phyloP scores from a whole-genome alignment of 2,797 vertebrate genomes.

The Brachyalestes nurse region DNA sequence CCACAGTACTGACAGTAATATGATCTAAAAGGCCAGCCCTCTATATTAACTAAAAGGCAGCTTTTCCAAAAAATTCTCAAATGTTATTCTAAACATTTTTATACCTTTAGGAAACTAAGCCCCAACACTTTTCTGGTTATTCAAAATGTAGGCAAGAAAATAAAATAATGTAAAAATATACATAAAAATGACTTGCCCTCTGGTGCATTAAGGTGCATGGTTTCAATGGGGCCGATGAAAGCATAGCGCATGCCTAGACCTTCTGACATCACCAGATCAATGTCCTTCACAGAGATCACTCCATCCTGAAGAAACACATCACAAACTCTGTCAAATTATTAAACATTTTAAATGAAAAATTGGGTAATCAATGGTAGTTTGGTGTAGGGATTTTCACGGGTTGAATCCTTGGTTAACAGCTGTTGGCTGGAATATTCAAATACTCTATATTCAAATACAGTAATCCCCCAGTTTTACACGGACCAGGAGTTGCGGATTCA shows the following conservation, averaged over 20 bases:
- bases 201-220: conserved; percentile 95
- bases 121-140: background rate
- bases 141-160: background rate
- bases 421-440: background rate
- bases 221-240: conserved; percentile 96
- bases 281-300: conserved; percentile 88
- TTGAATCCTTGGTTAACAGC: too few species aligned
- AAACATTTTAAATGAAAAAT: background rate
- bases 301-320: conserved; percentile 80
- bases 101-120: background rate
- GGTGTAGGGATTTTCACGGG: background rate
- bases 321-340: background rate
- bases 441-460: too few species aligned
- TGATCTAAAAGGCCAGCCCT: background rate
- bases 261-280: conserved; percentile 97
- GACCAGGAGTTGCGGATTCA: too few species aligned
- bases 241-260: conserved; percentile 96
- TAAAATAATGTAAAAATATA: background rate
- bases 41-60: background rate
- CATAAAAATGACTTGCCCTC: conserved; percentile 77
- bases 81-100: background rate
- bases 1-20: background rate
- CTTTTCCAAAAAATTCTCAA: background rate
- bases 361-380: background rate
- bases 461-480: too few species aligned